Evolutionary conservation across 2,888 invertebrate species (phyloP).

Genomic region (Melipona bicolor): DNA sequence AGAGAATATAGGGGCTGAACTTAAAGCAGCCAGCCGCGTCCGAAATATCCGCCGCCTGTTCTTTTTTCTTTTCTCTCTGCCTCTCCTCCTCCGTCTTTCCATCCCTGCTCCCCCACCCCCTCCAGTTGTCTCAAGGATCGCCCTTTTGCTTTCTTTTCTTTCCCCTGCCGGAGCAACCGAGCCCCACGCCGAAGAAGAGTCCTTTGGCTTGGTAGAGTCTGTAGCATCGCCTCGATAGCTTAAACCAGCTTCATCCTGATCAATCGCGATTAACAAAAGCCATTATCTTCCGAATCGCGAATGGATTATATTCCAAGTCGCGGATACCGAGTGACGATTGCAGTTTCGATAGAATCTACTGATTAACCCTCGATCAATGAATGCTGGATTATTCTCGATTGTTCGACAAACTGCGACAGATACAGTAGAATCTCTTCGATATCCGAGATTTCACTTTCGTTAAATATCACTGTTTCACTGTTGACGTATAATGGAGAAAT

Average conservation of each 20-base stretch:
- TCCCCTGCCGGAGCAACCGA: conserved; percentile 37
- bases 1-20: conserved; percentile 36
- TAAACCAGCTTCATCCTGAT: conserved; percentile 38
- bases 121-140: conserved; percentile 74
- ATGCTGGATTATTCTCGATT: no score
- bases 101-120: conserved; percentile 37
- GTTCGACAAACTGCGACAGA: no score
- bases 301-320: background rate
- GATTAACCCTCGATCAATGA: no score
- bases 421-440: no score
- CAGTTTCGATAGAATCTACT: no score
- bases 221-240: background rate
- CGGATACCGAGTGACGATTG: background rate
- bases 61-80: background rate
- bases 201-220: conserved; percentile 7
- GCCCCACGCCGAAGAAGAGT: conserved; percentile 8
- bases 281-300: conserved; percentile 37
- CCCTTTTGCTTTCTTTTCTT: conserved; percentile 62
- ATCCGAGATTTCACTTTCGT: no score
- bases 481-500: no score
- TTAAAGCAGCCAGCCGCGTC: conserved; percentile 55
- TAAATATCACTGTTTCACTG: no score
- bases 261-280: conserved; percentile 56
- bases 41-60: conserved; percentile 67
- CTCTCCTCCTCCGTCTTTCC: background rate